phyloP scores from a whole-genome alignment of 2,888 invertebrate genomes.

The Tricholauxania praeusta region DNA sequence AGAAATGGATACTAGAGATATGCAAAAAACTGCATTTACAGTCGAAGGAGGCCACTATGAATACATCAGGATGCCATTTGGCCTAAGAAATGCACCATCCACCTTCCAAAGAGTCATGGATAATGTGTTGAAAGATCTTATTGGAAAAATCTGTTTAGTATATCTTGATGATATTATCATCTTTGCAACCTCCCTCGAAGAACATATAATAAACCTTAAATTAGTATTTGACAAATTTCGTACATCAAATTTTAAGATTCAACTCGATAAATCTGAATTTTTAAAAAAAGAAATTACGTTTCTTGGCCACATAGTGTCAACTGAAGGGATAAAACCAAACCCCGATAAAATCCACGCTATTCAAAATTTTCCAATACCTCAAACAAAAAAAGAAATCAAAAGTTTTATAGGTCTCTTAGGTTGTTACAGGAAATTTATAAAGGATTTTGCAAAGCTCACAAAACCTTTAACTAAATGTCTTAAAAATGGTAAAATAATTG shows the following conservation, averaged over 20 bases:
- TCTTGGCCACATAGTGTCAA: conserved; percentile 5
- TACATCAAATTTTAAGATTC: conserved; percentile 35
- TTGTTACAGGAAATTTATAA: conserved; percentile 17
- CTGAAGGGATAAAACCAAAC: background rate
- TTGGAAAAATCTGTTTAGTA: conserved; percentile 32
- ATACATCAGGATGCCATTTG: conserved; percentile 45
- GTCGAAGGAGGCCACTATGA: conserved; percentile 45
- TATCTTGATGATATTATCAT: conserved; percentile 39
- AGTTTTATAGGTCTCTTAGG: background rate
- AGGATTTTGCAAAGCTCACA: background rate
- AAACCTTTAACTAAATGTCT: conserved; percentile 21
- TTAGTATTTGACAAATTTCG: conserved; percentile 26
- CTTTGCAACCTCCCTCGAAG: conserved; percentile 32
- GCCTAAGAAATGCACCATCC: conserved; percentile 36
- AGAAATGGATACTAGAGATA: conserved; percentile 46
- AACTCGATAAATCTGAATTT: conserved; percentile 29
- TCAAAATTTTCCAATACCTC: background rate
- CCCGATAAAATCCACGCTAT: background rate
- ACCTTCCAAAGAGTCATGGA: conserved; percentile 39
- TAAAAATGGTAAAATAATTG: conserved; percentile 24
- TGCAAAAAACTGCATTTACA: conserved; percentile 47
- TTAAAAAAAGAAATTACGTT: conserved; percentile 12
- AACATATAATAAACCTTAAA: conserved; percentile 28
- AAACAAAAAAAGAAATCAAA: conserved; percentile 1
- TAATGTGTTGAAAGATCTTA: conserved; percentile 30